Evolutionary conservation across 2,797 vertebrate genomes (phyloP), one percentile per base, ranked within the genome.

Genomic region (Acipenser transmontanus): DNA sequence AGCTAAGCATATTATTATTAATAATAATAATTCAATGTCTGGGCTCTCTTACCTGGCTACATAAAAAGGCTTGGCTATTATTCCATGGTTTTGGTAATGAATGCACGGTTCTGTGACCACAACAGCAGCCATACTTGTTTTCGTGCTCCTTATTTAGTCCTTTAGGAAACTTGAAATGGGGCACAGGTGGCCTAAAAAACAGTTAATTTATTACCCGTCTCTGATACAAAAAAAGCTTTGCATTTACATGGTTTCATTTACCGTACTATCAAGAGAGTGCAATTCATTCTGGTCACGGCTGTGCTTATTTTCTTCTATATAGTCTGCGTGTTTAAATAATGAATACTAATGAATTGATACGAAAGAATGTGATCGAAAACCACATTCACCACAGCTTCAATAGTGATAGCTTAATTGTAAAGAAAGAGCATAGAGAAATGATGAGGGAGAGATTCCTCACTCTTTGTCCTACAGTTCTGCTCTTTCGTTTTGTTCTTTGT

Each of bases 311-410:
- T 70, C 63, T 69, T 78, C 72, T 76, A 71, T 73, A 69, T 69
- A 59, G 77, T 81, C 81, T 82, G 34, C 84, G 83, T 84, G 78
- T 75, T 83, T 75, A 72, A 78, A 79, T 84, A 86, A 87, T 83
- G 86, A 80, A 86, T 86, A 82, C 73, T 84, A 83, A 87, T 81
- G 83, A 86, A 77, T 85, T 87, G 78, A 87, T 84, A 76, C 80
- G 77, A 78, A 78, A 82, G 81, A 88, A 87, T 77, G 77, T 76
- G 77, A 81, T 75, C 83, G 83, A 80, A 87, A 85, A 85, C 76
- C 80, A 80, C 76, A 62, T 79, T 70, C 57, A 67, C 77, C 70
- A 81, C 76, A 72, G 75, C 78, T 62, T 12, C 57, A 56, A 70
- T 51, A 72, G 75, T 68, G 54, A 47, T 7, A 62, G 61, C 64